These are phyloP conservation scores for Danio tinwini DNA, from an alignment of 2,797 vertebrate genomes.

Conservation along the genomic window DNA sequence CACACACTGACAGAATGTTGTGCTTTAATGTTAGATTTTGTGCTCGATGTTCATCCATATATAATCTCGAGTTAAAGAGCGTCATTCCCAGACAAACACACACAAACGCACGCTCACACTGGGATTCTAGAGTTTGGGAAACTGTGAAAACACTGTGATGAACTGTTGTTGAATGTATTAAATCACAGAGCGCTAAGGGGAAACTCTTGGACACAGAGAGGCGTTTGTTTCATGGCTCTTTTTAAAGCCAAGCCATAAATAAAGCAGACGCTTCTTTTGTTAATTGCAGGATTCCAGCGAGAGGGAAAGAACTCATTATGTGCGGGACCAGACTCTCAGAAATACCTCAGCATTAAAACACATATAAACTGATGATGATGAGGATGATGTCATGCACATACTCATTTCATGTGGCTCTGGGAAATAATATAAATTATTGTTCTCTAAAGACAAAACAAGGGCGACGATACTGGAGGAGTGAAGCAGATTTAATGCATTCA, in stretches of 20 bases:
- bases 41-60: not conserved
- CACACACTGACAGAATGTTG: too few relatives aligned
- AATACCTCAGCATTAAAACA: not conserved
- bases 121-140: constrained; percentile 9
- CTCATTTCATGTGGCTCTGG: constrained; percentile 15
- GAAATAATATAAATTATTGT: not conserved
- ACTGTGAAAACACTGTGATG: not conserved
- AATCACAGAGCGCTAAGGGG: constrained; percentile 7
- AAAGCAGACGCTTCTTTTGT: constrained; percentile 39
- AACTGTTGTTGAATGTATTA: constrained; percentile 13
- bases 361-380: too few relatives aligned
- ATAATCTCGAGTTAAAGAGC: constrained; percentile 1
- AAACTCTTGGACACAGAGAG: constrained; percentile 5
- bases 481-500: not conserved
- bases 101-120: too few relatives aligned
- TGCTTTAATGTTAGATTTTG: too few relatives aligned
- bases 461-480: not conserved
- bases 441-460: constrained; percentile 7
- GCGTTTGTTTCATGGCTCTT: constrained; percentile 15
- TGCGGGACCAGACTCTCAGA: constrained; percentile 1
- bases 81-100: constrained; percentile 5
- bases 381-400: constrained; percentile 55
- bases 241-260: constrained; percentile 23
- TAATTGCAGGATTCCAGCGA: not conserved
- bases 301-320: not conserved